Percentiles rank a stretch among this genome's conserved stretches.
Conservation (phyloP, 2,113 vertebrate genomes). For the Ailurus styani region DNA sequence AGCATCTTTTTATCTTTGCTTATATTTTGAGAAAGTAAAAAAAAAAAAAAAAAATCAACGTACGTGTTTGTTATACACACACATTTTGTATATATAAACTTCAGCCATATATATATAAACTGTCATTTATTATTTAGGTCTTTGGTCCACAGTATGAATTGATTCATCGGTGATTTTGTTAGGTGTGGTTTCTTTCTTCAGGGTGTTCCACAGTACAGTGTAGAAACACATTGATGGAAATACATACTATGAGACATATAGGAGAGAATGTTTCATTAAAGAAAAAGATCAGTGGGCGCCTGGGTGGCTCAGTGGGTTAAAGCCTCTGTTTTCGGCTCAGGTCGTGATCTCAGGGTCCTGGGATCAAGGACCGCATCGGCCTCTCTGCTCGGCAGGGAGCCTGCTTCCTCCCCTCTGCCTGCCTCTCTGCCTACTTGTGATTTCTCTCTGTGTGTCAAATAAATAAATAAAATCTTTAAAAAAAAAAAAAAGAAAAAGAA, state of each 20-base stretch:
- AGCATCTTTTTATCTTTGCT: slow-evolving; percentile 16
- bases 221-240: not conserved
- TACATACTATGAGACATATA: not conserved
- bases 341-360: no score
- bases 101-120: not conserved
- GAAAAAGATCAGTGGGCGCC: not conserved
- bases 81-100: not conserved
- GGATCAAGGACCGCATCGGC: no score
- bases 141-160: not conserved
- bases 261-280: not conserved
- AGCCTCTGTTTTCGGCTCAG: no score
- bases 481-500: no score
- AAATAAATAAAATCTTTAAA: no score
- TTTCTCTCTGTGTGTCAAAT: no score
- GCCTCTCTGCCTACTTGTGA: no score
- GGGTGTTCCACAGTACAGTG: not conserved
- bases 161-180: not conserved
- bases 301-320: no score
- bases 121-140: not conserved
- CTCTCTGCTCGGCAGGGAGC: no score
- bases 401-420: no score
- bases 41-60: not conserved
- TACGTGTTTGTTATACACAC: not conserved
- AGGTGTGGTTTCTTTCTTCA: not conserved
- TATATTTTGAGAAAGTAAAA: slow-evolving; percentile 12